Conservation (phyloP, 2,888 invertebrate species). For the Halictus ligatus region DNA sequence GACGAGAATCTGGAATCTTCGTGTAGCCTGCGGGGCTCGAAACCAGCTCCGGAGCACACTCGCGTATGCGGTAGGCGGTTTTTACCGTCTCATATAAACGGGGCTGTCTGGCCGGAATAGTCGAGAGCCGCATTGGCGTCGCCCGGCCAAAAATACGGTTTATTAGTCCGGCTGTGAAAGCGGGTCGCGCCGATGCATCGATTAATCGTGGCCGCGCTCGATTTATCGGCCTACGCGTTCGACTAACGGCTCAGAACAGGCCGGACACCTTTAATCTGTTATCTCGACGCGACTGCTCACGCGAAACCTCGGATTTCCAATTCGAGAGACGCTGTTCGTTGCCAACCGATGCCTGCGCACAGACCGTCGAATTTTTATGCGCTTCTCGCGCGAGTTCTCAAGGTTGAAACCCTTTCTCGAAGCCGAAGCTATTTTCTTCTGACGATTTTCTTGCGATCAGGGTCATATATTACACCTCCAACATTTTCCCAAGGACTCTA, state of each 20-base stretch:
- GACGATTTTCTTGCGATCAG: too few species aligned
- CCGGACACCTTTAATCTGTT: slow-evolving; percentile 5
- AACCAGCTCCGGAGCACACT: slow-evolving; percentile 61
- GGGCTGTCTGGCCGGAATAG: slow-evolving; percentile 61
- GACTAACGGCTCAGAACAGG: background rate
- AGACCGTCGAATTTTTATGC: slow-evolving; percentile 1
- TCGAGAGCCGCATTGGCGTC: slow-evolving; percentile 58
- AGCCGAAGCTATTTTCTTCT: too few species aligned
- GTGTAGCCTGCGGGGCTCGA: slow-evolving; percentile 56
- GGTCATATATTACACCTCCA: too few species aligned
- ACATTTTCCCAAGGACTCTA: too few species aligned
- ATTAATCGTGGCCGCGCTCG: slow-evolving; percentile 17
- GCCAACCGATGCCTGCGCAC: background rate
- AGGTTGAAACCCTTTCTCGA: too few species aligned
- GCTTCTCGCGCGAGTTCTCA: too few species aligned
- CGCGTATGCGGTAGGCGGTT: slow-evolving; percentile 67
- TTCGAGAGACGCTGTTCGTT: background rate
- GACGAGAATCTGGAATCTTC: slow-evolving; percentile 71
- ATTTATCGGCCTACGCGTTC: slow-evolving; percentile 17
- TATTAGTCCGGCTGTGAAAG: slow-evolving; percentile 24
- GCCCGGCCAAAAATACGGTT: slow-evolving; percentile 42
- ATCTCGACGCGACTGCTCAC: background rate
- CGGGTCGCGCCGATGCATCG: slow-evolving; percentile 5
- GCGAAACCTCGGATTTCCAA: background rate
- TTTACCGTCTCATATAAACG: slow-evolving; percentile 67